Percentiles rank a stretch among this genome's conserved stretches.
Conservation (phyloP, 2,888 invertebrate species). For the Eulithis prunata region DNA sequence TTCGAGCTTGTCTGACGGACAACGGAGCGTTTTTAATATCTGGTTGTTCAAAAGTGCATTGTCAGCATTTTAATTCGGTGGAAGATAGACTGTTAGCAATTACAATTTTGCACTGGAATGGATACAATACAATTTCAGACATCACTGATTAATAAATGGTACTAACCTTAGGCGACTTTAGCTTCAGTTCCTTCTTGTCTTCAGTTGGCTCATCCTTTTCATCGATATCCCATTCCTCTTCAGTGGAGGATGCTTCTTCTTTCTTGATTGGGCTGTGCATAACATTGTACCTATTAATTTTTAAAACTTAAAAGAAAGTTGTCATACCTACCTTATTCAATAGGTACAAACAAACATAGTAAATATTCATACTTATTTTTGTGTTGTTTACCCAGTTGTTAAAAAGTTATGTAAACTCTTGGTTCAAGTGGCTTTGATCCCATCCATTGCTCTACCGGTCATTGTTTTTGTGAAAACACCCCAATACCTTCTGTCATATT, state of each 20-base stretch:
- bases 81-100: too few relatives aligned
- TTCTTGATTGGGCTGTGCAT: conserved; percentile 72
- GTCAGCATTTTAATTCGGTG: too few relatives aligned
- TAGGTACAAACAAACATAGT: too few relatives aligned
- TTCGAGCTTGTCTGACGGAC: too few relatives aligned
- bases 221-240: conserved; percentile 80
- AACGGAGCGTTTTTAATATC: too few relatives aligned
- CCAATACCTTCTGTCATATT: conserved; percentile 20
- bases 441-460: conserved; percentile 20
- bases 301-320: conserved; percentile 10
- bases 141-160: too few relatives aligned
- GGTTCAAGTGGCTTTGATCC: conserved; percentile 15
- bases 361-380: not conserved
- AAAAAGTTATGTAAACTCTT: conserved; percentile 6
- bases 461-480: conserved; percentile 16
- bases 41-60: too few relatives aligned
- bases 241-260: conserved; percentile 78
- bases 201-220: conserved; percentile 74
- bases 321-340: too few relatives aligned
- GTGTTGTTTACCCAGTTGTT: conserved; percentile 22
- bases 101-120: too few relatives aligned
- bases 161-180: conserved; percentile 72
- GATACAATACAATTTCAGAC: too few relatives aligned
- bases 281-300: conserved; percentile 26
- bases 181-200: conserved; percentile 71